Base-by-base conservation (phyloP, 2,113 vertebrate species). In the Nansenia antarctica region DNA sequence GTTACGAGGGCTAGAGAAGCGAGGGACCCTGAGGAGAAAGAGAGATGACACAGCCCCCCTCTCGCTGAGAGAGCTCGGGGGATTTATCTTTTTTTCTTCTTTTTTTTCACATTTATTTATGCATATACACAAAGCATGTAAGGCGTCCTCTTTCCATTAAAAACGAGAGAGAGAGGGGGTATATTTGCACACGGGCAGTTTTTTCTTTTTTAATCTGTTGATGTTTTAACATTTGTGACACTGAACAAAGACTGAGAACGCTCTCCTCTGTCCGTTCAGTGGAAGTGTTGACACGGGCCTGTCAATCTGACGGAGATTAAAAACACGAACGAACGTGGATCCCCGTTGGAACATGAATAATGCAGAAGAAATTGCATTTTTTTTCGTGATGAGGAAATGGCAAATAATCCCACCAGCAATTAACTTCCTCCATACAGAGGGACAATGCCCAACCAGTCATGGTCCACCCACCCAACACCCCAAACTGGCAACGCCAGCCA, bases 301-400 rank as follows among this genome's bases (percentile, higher is more conserved):
- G 82, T 87, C 85, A 85, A 82, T 90, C 82, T 74, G 74, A 53
- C 76, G 75, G 72, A 85, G 80, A 91, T 89, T 88, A 83, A 87
- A n/a, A 90, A 88, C 86, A 86, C 82, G 79, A n/a, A 0, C 76
- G 72, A 67, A n/a, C n/a, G n/a, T 30, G 78, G 71, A 81, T 86
- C 71, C n/a, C 77, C 76, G 78, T 84, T 79, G 66, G 79, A 85
- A 63, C 76, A 82, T 84, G 80, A 88, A 89, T 87, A 89, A 85
- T 84, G 73, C 79, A 79, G 67, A 70, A 74, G 67, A 84, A 86
- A 78, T 72, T 86, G 80, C n/a, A n/a, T n/a, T n/a, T n/a, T n/a
- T 82, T 85, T 84, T 80, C 75, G 85, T 84, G 82, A 83, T 88
- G 82, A 86, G 84, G 82, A 88, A 89, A 85, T 85, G 85, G 76